phyloP scores from a whole-genome alignment of 2,888 invertebrate species.

The Dasypogon diadema region DNA sequence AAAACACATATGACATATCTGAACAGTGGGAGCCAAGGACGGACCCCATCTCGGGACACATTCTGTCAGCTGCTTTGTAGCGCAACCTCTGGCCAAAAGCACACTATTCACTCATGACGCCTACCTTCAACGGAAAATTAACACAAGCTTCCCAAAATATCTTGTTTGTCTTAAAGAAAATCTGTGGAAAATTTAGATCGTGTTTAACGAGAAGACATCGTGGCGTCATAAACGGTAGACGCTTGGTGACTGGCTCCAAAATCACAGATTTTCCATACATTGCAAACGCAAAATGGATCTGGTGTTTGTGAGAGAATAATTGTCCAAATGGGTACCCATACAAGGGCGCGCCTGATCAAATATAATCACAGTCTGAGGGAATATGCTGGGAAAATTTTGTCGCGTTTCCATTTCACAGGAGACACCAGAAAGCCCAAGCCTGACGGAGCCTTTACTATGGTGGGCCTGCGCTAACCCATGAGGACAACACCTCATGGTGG shows the following conservation, averaged over 20 bases:
- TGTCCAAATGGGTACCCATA: not conserved
- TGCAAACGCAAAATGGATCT: constrained; percentile 17
- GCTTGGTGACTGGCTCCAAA: constrained; percentile 60
- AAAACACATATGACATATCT: constrained; percentile 25
- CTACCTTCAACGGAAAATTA: not conserved
- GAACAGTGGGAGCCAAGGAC: constrained; percentile 16
- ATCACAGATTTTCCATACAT: constrained; percentile 59
- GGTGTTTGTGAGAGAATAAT: constrained; percentile 35
- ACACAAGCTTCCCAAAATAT: constrained; percentile 23
- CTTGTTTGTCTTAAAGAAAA: not conserved
- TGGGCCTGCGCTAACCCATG: constrained; percentile 12
- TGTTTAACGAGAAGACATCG: constrained; percentile 59
- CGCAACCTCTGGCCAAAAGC: no score
- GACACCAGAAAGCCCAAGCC: not conserved
- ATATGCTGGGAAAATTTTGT: constrained; percentile 31
- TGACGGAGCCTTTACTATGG: not conserved
- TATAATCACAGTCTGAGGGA: constrained; percentile 33
- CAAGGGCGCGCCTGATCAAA: constrained; percentile 30
- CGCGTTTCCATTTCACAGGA: constrained; percentile 12
- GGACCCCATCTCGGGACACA: not conserved
- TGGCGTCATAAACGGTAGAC: constrained; percentile 61
- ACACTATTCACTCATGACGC: not conserved
- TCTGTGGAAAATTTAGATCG: constrained; percentile 18
- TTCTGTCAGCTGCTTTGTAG: constrained; percentile 1
- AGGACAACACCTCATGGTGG: not conserved